Evolutionary conservation across 2,888 invertebrate genomes (phyloP).

Genomic region (Diachrysia chrysitis): DNA sequence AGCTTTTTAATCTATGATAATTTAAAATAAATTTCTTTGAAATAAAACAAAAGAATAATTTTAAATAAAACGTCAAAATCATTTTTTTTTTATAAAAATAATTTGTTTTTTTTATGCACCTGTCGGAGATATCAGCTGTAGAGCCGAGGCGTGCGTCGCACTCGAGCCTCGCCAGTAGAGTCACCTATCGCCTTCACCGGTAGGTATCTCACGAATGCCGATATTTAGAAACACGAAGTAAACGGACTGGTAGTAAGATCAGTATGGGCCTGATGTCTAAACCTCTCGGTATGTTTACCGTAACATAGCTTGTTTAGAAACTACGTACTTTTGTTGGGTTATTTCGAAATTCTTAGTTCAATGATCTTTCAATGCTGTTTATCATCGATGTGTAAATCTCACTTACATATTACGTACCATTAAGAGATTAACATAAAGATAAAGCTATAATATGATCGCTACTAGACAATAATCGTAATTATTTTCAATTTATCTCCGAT

Average conservation of each 20-base stretch:
- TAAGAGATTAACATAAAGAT: conserved; percentile 38
- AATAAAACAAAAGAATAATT: conserved; percentile 10
- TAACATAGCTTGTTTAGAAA: conserved; percentile 62
- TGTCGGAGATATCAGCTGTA: conserved; percentile 62
- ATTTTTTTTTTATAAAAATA: conserved; percentile 26
- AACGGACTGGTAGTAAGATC: conserved; percentile 72
- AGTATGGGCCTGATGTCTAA: conserved; percentile 78
- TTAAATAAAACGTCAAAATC: conserved; percentile 23
- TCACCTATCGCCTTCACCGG: conserved; percentile 74
- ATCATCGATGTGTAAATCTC: conserved; percentile 54
- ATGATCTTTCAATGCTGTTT: conserved; percentile 61
- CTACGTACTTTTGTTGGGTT: conserved; percentile 51
- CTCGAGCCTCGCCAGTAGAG: conserved; percentile 76
- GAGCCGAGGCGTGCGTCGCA: conserved; percentile 79
- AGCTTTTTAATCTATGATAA: conserved; percentile 12
- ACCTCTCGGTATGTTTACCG: conserved; percentile 65
- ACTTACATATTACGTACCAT: conserved; percentile 41
- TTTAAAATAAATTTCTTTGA: conserved; percentile 10
- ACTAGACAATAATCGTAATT: conserved; percentile 38
- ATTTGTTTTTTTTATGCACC: conserved; percentile 63
- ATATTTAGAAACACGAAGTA: conserved; percentile 80
- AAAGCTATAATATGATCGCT: conserved; percentile 25
- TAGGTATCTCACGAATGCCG: conserved; percentile 75
- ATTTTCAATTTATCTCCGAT: conserved; percentile 37
- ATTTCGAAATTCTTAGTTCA: conserved; percentile 61